Percentiles rank a stretch among this genome's conserved stretches.
phyloP scores from a whole-genome alignment of 2,888 invertebrate genomes.

The Eupithecia dodoneata region DNA sequence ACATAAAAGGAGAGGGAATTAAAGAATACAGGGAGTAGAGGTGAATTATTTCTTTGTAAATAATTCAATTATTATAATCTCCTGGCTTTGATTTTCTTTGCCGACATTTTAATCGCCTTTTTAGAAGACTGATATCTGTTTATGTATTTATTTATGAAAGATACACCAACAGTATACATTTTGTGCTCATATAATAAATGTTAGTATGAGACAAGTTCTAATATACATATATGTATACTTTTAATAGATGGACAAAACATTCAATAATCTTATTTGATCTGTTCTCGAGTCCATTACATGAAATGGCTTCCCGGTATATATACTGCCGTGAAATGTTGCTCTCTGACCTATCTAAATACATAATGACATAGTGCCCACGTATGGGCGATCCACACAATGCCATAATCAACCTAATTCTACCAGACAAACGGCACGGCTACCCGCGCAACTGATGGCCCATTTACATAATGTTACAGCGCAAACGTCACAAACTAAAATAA shows the following conservation, averaged over 20 bases:
- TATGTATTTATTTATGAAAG: too few relatives aligned
- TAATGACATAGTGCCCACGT: background rate
- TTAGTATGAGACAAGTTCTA: too few relatives aligned
- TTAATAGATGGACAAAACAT: too few relatives aligned
- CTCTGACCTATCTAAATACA: background rate
- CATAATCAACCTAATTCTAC: background rate
- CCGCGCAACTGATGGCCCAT: background rate
- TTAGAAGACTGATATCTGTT: too few relatives aligned
- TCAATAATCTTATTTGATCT: too few relatives aligned
- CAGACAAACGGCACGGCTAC: background rate
- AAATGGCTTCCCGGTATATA: background rate
- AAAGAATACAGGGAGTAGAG: background rate
- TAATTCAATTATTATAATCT: background rate
- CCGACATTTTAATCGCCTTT: background rate
- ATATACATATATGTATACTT: too few relatives aligned
- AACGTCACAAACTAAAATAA: background rate
- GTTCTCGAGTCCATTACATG: background rate
- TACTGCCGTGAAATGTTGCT: background rate
- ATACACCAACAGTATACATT: too few relatives aligned
- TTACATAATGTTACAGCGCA: background rate
- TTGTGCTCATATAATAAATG: too few relatives aligned
- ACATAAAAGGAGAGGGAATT: background rate
- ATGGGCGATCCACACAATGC: background rate
- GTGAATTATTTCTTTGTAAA: background rate
- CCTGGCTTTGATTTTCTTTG: background rate